phyloP scores from a whole-genome alignment of 2,797 vertebrate genomes.

The Hapalemur alaotrensis region DNA sequence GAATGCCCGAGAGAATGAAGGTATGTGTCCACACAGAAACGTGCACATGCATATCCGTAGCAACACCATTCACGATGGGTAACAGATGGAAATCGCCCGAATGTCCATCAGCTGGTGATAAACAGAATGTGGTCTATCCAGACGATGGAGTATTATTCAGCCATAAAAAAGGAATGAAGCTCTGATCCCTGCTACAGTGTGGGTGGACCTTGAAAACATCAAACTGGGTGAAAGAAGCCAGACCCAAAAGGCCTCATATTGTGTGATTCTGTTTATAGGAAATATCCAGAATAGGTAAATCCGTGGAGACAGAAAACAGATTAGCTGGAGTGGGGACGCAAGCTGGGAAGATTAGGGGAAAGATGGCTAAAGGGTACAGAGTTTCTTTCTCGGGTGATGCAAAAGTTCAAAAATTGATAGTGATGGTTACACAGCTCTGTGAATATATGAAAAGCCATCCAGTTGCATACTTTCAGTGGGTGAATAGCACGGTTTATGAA shows the following conservation, averaged over 20 bases:
- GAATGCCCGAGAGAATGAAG: neutral
- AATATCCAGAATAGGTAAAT: neutral
- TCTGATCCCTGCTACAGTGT: rapidly evolving
- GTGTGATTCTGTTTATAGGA: neutral
- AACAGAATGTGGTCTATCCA: neutral
- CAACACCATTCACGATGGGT: neutral
- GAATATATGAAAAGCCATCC: neutral
- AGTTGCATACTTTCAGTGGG: neutral
- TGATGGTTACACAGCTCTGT: too few species aligned
- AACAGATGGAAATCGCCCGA: neutral
- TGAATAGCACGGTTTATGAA: neutral
- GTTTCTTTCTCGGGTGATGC: neutral
- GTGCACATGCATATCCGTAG: rapidly evolving
- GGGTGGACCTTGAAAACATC: neutral
- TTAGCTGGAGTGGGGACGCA: neutral
- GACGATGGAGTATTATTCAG: too few species aligned
- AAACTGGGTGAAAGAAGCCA: neutral
- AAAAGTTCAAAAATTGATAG: neutral
- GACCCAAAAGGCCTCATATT: neutral
- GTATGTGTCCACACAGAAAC: neutral
- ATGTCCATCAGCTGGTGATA: neutral
- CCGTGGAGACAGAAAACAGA: neutral
- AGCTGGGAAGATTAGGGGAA: neutral
- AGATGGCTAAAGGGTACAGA: neutral
- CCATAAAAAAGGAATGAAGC: neutral